A percentile compares a stretch with the other conserved stretches of the same genome.
Conservation (phyloP, 2,888 invertebrate species). For the Leucozona laternaria region DNA sequence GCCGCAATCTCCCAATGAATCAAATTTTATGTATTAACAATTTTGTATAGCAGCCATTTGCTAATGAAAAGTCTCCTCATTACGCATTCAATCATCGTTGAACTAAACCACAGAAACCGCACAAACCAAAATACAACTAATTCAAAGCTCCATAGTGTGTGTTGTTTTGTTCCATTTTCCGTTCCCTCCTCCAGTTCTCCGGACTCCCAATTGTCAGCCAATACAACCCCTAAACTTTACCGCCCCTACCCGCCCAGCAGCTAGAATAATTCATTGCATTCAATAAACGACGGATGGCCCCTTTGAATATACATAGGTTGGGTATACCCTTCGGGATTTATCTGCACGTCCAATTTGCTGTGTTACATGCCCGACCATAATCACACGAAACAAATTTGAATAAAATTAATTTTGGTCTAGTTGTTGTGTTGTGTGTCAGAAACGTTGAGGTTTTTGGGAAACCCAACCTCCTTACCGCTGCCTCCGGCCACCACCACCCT, state of each 20-base stretch:
- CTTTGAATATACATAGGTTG: neutral
- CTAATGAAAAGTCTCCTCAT: conserved; percentile 72
- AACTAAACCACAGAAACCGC: conserved; percentile 60
- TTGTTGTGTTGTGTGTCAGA: conserved; percentile 71
- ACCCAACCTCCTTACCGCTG: conserved; percentile 10
- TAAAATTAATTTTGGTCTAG: conserved; percentile 77
- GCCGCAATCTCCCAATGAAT: conserved; percentile 39
- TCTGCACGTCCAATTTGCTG: conserved; percentile 66
- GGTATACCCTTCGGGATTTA: conserved; percentile 42
- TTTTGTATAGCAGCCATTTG: conserved; percentile 62
- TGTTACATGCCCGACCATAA: conserved; percentile 68
- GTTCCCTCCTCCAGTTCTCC: neutral
- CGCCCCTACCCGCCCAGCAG: neutral
- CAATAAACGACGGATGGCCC: conserved; percentile 25
- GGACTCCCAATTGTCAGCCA: neutral
- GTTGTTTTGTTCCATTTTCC: conserved; percentile 9
- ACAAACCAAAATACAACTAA: conserved; percentile 72
- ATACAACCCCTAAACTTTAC: neutral
- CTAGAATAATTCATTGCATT: conserved; percentile 64
- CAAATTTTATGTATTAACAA: conserved; percentile 35
- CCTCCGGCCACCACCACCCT: neutral
- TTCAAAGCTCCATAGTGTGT: conserved; percentile 45
- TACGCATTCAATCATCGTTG: conserved; percentile 70
- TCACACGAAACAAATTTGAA: conserved; percentile 73
- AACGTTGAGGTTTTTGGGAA: conserved; percentile 63